Percentiles rank a stretch among this genome's conserved stretches.
Evolutionary conservation across 2,113 vertebrate genomes (phyloP).

Genomic region (Apistogramma diplotaenia): DNA sequence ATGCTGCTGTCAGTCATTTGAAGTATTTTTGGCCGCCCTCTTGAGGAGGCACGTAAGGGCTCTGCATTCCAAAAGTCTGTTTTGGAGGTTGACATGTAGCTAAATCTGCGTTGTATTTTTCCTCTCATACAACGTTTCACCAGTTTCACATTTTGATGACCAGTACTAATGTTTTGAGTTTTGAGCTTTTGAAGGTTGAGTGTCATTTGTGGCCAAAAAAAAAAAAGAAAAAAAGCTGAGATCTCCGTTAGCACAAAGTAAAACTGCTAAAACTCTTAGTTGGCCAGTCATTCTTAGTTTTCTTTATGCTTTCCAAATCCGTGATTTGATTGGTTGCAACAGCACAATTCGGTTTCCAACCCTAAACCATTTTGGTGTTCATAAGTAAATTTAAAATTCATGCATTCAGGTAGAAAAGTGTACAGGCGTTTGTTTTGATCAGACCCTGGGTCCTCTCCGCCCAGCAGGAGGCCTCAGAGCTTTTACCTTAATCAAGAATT

Average conservation of each 20-base stretch:
- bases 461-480: constrained; percentile 29
- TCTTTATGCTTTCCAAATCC: background rate
- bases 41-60: background rate
- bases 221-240: background rate
- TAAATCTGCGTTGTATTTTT: background rate
- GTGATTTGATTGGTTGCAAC: background rate
- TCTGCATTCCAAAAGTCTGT: constrained; percentile 22
- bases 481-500: background rate
- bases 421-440: background rate
- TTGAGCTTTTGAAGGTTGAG: background rate
- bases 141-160: background rate
- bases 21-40: background rate
- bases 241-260: background rate
- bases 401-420: background rate
- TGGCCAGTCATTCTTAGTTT: background rate
- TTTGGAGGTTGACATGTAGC: background rate
- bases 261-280: background rate
- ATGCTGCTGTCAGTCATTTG: background rate
- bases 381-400: background rate
- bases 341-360: background rate
- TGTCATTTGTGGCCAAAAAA: background rate
- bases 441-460: constrained; percentile 46
- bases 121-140: background rate
- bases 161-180: background rate
- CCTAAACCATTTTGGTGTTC: background rate